phyloP scores from a whole-genome alignment of 1,140 invertebrate genomes.

The Apis florea region DNA sequence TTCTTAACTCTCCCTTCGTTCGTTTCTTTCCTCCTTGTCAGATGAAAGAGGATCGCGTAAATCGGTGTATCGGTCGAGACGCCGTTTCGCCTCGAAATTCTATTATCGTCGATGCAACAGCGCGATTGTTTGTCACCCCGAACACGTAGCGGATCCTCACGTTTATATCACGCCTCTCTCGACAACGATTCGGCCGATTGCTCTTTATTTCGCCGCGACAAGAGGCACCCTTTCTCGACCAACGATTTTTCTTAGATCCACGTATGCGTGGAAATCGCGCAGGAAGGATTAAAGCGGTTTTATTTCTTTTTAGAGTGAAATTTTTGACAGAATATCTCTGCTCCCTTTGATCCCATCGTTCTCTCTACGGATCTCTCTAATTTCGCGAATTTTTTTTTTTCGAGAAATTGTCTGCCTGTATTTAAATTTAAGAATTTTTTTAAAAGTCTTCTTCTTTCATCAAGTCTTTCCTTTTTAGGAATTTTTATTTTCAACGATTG shows the following conservation, averaged over 20 bases:
- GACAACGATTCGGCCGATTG: background rate
- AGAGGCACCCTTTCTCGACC: background rate
- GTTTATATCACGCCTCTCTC: background rate
- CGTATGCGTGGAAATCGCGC: background rate
- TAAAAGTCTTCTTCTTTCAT: no score
- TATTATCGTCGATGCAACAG: slow-evolving; percentile 30
- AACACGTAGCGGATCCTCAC: slow-evolving; percentile 8
- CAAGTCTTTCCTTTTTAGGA: no score
- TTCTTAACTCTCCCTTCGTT: no score
- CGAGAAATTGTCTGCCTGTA: no score
- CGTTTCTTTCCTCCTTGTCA: slow-evolving; percentile 2
- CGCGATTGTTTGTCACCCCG: slow-evolving; percentile 15
- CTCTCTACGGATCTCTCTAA: background rate
- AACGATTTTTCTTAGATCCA: slow-evolving; percentile 11
- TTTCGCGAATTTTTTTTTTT: background rate
- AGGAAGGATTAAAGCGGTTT: background rate
- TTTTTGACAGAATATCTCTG: background rate
- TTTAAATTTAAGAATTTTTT: no score
- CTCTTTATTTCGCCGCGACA: slow-evolving; percentile 12
- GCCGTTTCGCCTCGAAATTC: slow-evolving; percentile 9
- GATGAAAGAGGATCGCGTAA: slow-evolving; percentile 34
- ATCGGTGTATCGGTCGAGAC: slow-evolving; percentile 31
- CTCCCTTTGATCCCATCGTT: background rate
- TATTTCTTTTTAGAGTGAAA: background rate
- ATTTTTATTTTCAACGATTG: no score